A percentile compares a stretch with the other conserved stretches of the same genome.
phyloP scores from a whole-genome alignment of 2,797 vertebrate species.

The Crenichthys baileyi region DNA sequence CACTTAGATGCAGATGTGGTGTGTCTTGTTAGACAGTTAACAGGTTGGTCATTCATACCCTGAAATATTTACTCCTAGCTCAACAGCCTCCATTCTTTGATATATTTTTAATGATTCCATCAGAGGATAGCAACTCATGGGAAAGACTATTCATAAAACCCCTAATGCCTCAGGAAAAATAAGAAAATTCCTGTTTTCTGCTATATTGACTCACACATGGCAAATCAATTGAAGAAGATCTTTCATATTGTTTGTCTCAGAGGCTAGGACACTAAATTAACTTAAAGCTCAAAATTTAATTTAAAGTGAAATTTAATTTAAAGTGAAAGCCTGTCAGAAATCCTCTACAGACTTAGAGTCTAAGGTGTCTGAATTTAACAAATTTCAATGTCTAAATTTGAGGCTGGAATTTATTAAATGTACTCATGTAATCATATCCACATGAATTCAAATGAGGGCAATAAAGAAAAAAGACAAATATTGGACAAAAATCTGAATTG shows the following conservation, averaged over 20 bases:
- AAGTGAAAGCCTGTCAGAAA: slow-evolving; percentile 39
- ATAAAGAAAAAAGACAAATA: neutral
- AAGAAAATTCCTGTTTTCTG: neutral
- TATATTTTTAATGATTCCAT: neutral
- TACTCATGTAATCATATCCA: neutral
- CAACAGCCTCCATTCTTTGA: neutral
- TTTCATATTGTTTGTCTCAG: slow-evolving; percentile 18
- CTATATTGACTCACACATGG: neutral
- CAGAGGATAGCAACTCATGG: neutral
- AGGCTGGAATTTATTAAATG: neutral
- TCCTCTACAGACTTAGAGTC: neutral
- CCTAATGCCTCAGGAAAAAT: slow-evolving; percentile 11
- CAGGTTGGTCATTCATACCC: no score
- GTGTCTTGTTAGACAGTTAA: neutral
- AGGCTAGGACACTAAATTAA: slow-evolving; percentile 62
- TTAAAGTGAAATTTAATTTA: slow-evolving; percentile 52
- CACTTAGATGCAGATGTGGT: neutral
- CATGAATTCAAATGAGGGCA: neutral
- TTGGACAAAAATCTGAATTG: neutral
- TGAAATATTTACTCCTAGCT: no score
- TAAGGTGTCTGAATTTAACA: slow-evolving; percentile 27
- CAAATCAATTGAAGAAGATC: slow-evolving; percentile 18
- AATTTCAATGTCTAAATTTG: neutral
- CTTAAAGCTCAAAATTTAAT: slow-evolving; percentile 46
- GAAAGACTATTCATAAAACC: slow-evolving; percentile 16